A percentile compares a stretch with the other conserved stretches of the same genome.
phyloP scores from a whole-genome alignment of 2,113 vertebrate genomes.

The Xenopus borealis region DNA sequence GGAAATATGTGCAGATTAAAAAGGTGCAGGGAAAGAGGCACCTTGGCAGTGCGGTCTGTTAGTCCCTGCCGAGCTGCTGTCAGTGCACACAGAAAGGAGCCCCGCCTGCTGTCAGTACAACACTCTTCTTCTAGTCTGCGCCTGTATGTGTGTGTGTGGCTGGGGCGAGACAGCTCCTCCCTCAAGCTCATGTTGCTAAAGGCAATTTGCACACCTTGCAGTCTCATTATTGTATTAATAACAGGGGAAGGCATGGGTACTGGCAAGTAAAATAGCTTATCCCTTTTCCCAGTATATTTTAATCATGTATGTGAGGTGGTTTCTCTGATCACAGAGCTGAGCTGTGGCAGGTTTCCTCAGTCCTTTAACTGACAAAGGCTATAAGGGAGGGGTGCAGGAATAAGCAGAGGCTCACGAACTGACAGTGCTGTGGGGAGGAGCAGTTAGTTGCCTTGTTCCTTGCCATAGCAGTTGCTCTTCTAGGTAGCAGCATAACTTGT shows the following conservation, averaged over 20 bases:
- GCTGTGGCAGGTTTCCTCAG: not conserved
- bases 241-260: too few relatives aligned
- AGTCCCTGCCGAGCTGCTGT: constrained; percentile 4
- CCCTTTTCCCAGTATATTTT: too few relatives aligned
- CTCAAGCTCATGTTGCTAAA: constrained; percentile 27
- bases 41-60: constrained; percentile 28
- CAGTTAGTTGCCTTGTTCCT: not conserved
- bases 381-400: not conserved
- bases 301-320: not conserved
- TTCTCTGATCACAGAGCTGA: not conserved
- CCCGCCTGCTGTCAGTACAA: constrained; percentile 34
- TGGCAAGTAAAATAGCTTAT: too few relatives aligned
- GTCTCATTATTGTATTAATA: not conserved
- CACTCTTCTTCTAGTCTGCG: constrained; percentile 14
- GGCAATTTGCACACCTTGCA: constrained; percentile 38
- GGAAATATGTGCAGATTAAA: not conserved
- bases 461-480: not conserved
- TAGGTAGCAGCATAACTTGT: too few relatives aligned
- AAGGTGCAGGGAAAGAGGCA: constrained; percentile 14
- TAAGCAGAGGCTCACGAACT: not conserved
- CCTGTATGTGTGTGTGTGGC: constrained; percentile 23
- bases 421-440: not conserved
- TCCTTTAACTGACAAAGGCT: not conserved
- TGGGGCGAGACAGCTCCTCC: constrained; percentile 30
- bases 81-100: constrained; percentile 10